A percentile compares a stretch with the other conserved stretches of the same genome.
Evolutionary conservation across 1,140 invertebrate species (phyloP).

Genomic region (Lerema accius): DNA sequence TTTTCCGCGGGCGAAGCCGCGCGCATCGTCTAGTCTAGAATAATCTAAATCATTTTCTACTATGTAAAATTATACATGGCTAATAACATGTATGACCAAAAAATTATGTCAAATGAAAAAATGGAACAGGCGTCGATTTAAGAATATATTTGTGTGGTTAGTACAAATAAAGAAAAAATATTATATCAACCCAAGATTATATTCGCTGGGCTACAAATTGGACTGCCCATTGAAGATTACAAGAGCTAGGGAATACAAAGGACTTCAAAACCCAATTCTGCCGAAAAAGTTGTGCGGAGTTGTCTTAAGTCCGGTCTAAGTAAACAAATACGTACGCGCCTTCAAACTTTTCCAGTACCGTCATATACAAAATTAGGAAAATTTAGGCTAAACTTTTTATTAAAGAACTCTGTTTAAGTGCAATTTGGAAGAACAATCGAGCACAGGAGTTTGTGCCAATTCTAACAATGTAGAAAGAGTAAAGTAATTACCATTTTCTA

Average conservation of each 20-base stretch:
- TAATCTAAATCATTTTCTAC: no score
- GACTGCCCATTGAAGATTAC: constrained; percentile 17
- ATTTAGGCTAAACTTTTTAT: constrained; percentile 17
- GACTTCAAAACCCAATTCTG: constrained; percentile 17
- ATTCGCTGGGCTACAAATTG: constrained; percentile 18
- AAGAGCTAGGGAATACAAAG: constrained; percentile 14
- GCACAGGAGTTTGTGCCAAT: constrained; percentile 37
- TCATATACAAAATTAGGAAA: constrained; percentile 23
- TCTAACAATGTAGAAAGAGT: constrained; percentile 44
- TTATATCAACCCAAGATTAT: constrained; percentile 22
- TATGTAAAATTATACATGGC: no score
- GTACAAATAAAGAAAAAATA: constrained; percentile 27
- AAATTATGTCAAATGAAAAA: no score
- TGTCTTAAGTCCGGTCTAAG: constrained; percentile 6
- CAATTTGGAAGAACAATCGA: constrained; percentile 25
- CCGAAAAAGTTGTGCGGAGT: constrained; percentile 8
- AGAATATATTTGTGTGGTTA: constrained; percentile 2
- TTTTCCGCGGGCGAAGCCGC: no score
- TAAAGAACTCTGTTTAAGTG: constrained; percentile 25
- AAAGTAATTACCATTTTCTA: constrained; percentile 50
- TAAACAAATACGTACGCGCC: constrained; percentile 1
- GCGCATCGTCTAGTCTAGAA: no score
- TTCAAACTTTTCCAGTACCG: constrained; percentile 12
- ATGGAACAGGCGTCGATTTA: no score
- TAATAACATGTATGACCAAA: no score